phyloP scores from a whole-genome alignment of 2,797 vertebrate genomes.

The Eulemur coronatus region DNA sequence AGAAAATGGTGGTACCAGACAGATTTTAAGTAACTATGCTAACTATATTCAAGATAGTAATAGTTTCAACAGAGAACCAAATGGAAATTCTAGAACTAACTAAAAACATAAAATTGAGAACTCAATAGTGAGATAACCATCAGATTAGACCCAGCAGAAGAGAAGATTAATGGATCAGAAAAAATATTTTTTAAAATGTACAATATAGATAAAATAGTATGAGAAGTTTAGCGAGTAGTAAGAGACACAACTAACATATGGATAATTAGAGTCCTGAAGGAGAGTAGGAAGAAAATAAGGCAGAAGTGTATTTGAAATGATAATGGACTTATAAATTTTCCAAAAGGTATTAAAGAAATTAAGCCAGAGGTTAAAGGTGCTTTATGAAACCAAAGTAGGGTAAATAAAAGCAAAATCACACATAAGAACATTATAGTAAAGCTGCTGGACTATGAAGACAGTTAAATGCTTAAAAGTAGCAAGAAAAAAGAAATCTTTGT shows the following conservation, averaged over 20 bases:
- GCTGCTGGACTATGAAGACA: not conserved
- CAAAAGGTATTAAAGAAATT: not conserved
- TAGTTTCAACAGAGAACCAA: not conserved
- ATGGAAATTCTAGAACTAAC: not conserved
- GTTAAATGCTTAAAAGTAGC: not conserved
- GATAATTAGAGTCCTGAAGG: not conserved
- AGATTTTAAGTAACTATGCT: not conserved
- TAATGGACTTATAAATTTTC: not conserved
- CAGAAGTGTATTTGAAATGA: not conserved
- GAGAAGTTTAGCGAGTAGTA: not conserved
- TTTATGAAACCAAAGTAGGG: not conserved
- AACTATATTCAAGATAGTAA: not conserved
- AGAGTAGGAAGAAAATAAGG: not conserved
- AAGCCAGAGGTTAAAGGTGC: not conserved
- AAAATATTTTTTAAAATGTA: not conserved
- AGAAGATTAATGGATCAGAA: not conserved
- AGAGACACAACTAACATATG: not conserved
- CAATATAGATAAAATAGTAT: not conserved
- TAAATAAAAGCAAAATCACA: constrained; percentile 18
- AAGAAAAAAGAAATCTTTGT: not conserved
- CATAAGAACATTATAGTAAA: not conserved
- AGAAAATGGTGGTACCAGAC: not conserved
- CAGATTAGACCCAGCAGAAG: not conserved
- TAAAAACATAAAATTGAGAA: not conserved
- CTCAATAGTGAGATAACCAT: not conserved